Evolutionary conservation across 2,113 vertebrate genomes (phyloP), one percentile per base, ranked within the genome.

Genomic region (Etia nguti): DNA sequence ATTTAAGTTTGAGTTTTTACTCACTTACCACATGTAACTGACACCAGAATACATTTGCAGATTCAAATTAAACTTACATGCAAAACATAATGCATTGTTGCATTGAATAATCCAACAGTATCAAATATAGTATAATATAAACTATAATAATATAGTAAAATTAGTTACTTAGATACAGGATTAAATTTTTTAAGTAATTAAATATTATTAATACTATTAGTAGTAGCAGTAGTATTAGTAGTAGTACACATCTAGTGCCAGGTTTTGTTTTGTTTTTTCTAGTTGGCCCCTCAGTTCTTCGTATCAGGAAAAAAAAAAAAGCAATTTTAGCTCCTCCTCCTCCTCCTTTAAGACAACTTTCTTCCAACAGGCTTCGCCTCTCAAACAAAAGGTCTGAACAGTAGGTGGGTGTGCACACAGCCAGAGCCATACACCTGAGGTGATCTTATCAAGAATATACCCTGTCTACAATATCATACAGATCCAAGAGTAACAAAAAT

Each of bases 331-430:
- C 65, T 15, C 38, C 65, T 70, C 65, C 18, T 18, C 48, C 18
- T 52, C 20, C 38, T 62, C 2, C 59, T 36, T 62, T 62, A 48
- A 73, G 41, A 10, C 68, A 48, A 18, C 68, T 48, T 3, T 73
- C 68, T 46, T 73, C 24, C 8, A 15, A 73, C 13, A 46, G 4
- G 68, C 13, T 73, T 24, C 0, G 10, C 8, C 15, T 73, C 38
- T 26, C 22, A 73, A 26, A 73, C 38, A 73, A 46, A 73, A 13
- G 5, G 38, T 73, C 7, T 70, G 65, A 43, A 70, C n/a, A 24
- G 65, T 3, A 0, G 22, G 22, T 18, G 1, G 12, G 7, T 0
- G 6, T 1, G 65, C 24, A 29, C 24, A 75, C 6, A 0, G 70
- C 43, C 70, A 75, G 16, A 75, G 43, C 11, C 4, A 10, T 75